Evolutionary conservation across 2,888 invertebrate species (phyloP).

Genomic region (Acholoe squamosa): DNA sequence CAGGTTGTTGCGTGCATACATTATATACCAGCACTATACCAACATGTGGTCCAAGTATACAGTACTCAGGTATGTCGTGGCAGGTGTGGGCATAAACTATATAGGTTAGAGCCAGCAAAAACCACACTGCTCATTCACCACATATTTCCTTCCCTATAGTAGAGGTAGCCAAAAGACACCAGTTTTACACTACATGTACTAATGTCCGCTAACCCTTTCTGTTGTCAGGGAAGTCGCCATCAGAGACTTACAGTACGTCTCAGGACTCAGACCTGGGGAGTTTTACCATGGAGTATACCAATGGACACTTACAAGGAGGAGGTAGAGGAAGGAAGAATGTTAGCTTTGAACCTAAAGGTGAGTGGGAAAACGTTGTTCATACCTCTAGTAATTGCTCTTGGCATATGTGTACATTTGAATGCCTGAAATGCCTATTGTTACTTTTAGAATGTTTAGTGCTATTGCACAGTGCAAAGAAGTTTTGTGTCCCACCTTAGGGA

Average conservation of each 20-base stretch:
- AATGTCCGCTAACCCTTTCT: background rate
- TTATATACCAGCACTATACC: background rate
- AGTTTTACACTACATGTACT: background rate
- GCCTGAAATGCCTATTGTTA: no score
- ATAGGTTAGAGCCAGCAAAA: background rate
- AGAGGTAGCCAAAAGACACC: background rate
- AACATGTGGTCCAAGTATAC: no score
- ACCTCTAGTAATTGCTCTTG: background rate
- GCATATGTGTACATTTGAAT: no score
- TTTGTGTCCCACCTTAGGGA: no score
- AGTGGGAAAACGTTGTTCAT: background rate
- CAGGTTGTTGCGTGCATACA: slow-evolving; percentile 27
- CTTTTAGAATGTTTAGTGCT: no score
- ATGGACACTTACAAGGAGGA: background rate
- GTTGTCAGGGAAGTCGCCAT: slow-evolving; percentile 39
- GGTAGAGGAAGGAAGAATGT: slow-evolving; percentile 29
- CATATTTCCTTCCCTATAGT: no score
- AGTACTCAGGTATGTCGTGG: background rate
- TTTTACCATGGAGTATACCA: slow-evolving; percentile 46
- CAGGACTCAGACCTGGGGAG: slow-evolving; percentile 61
- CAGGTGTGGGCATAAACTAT: slow-evolving; percentile 9
- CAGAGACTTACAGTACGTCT: slow-evolving; percentile 51
- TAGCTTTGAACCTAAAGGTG: slow-evolving; percentile 51
- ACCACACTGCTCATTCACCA: background rate
- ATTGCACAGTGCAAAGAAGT: no score